Percentiles rank a stretch among this genome's conserved stretches.
phyloP scores from a whole-genome alignment of 1,140 invertebrate species.

The Lethrus apterus region DNA sequence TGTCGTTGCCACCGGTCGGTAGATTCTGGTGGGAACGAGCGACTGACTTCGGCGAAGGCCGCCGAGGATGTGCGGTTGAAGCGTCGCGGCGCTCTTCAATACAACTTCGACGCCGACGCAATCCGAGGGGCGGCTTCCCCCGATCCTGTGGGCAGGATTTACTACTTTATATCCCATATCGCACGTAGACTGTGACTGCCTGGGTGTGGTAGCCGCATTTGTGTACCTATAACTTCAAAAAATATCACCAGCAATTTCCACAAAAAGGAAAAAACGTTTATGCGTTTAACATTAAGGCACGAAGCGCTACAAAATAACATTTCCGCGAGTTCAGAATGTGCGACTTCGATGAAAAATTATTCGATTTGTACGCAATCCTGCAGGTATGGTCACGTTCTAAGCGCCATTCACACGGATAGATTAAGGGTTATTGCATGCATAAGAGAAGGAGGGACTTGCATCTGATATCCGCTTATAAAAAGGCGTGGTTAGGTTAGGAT shows the following conservation, averaged over 20 bases:
- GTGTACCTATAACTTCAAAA: slow-evolving; percentile 16
- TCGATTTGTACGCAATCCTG: too few species aligned
- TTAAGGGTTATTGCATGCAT: slow-evolving; percentile 32
- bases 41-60: slow-evolving; percentile 23
- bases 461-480: slow-evolving; percentile 30
- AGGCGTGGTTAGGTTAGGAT: slow-evolving; percentile 27
- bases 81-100: slow-evolving; percentile 29
- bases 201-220: slow-evolving; percentile 35
- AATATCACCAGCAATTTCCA: too few species aligned
- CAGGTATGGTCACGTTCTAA: slow-evolving; percentile 33
- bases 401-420: slow-evolving; percentile 25
- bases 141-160: slow-evolving; percentile 40
- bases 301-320: too few species aligned
- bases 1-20: too few species aligned
- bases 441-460: slow-evolving; percentile 31
- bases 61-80: slow-evolving; percentile 21
- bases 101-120: slow-evolving; percentile 36
- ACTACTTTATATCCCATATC: slow-evolving; percentile 34
- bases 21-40: too few species aligned
- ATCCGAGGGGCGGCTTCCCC: slow-evolving; percentile 32
- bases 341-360: too few species aligned
- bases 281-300: too few species aligned
- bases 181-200: slow-evolving; percentile 30
- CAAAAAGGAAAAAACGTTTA: too few species aligned
- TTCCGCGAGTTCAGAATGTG: too few species aligned